Percentiles rank a stretch among this genome's conserved stretches.
Evolutionary conservation across 2,888 invertebrate genomes (phyloP).

Genomic region (Hypselothyrea guttata): DNA sequence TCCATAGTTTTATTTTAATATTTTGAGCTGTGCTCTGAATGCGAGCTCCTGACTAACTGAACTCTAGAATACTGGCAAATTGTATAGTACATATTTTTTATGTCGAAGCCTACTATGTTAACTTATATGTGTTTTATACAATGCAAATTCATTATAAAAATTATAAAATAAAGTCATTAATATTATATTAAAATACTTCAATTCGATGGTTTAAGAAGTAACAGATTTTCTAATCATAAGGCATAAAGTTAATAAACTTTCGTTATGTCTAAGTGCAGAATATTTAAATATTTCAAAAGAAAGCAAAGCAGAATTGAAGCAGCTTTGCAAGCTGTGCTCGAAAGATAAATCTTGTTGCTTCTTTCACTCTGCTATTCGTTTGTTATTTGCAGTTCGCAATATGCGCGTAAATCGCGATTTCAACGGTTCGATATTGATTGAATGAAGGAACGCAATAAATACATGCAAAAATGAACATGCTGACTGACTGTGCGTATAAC

Average conservation of each 20-base stretch:
- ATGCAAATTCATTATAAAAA: no score
- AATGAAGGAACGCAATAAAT: constrained; percentile 65
- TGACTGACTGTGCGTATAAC: constrained; percentile 4
- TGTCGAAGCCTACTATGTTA: no score
- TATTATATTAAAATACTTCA: no score
- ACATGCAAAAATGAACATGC: constrained; percentile 26
- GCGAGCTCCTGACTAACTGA: no score
- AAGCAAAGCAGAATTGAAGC: constrained; percentile 11
- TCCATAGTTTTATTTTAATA: no score
- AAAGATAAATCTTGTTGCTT: constrained; percentile 56
- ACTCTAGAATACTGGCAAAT: no score
- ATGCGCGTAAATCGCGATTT: constrained; percentile 77
- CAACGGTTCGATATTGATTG: constrained; percentile 71
- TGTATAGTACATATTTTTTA: no score
- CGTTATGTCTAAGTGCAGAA: constrained; percentile 2
- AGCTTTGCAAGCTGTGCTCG: constrained; percentile 41
- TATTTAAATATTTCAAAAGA: constrained; percentile 20
- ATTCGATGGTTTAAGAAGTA: no score
- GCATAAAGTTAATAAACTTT: constrained; percentile 1
- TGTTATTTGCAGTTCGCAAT: constrained; percentile 68
- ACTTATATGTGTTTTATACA: no score
- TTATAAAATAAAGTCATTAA: no score
- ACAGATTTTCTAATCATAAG: no score
- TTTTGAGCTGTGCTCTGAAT: no score
- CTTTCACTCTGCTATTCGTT: constrained; percentile 69